Base-by-base conservation (phyloP, 1,140 invertebrate species). In the Drosophila suzukii region DNA sequence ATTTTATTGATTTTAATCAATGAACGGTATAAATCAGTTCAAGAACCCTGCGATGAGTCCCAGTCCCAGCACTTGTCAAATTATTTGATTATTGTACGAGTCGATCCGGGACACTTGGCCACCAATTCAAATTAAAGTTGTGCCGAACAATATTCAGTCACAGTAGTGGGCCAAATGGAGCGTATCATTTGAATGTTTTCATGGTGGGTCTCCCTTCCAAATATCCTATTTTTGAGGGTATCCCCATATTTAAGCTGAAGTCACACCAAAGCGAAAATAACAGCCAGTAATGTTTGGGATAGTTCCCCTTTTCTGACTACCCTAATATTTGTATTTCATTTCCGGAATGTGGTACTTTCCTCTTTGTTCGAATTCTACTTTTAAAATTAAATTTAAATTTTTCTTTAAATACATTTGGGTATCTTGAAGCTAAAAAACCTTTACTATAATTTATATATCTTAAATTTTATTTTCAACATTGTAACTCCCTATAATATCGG, bases 1-100 rank as follows among this genome's bases (percentile, higher is more conserved):
- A 83, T 88, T 86, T 82, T 66, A 83, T 88, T 88, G 83, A 86
- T 88, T 88, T 63, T 44, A 61, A 43, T 88, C 60, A 86, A 67
- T 63, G 50, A 78, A 46, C 49, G 75, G 34, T 27, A 24, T 55
- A 11, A 53, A 47, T 44, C 60, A 38, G 46, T 30, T 62, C 17
- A 39, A 11, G 13, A 60, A 39, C 41, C 46, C 17, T 39, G 49
- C 43, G 6, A 57, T 36, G 41, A 49, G 44, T n/a, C 24, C 10
- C 34, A n/a, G 30, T 6, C 0, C 11, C 46, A 12, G 49, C 53
- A 59, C 55, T 51, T 63, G 71, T 30, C 41, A 70, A 55, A 75
- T 74, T 73, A 61, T 75, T 75, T 75, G 70, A 63, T 74, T 75
- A 75, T 63, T 47, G 60, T 46, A 32, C 30, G 39, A 57, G 44